Evolutionary conservation across 2,888 invertebrate species (phyloP), one percentile per base, ranked within the genome.

Genomic region (Griposia aprilina): DNA sequence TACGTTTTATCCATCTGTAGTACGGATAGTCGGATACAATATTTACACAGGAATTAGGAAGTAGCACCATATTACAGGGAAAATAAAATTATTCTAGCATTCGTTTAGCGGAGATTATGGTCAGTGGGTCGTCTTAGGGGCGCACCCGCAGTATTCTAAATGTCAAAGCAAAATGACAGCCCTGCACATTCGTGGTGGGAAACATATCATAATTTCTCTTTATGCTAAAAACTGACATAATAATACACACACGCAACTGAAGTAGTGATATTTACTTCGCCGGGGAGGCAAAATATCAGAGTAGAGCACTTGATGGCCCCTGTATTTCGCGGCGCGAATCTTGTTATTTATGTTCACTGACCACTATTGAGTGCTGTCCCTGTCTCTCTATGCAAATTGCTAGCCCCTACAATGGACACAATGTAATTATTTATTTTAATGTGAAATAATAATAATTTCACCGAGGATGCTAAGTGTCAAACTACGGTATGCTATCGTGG

Each of bases 381-480:
- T 59, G 77, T 83, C 82, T 81, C 81, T 87, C 85, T 82, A 85
- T 87, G 87, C 75, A 76, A 88, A 85, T 85, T 80, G 63, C 63
- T 78, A 70, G 66, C 73, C 76, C 76, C 72, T 75, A 72, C 77
- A 85, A 86, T 76, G 62, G 72, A 75, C 63, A 78, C 26, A 69
- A 69, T 77, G 76, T 81, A 70, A 80, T 78, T 84, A 76, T 81
- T 87, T 83, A 83, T 78, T 85, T 82, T 75, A 66, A 66, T 75
- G n/a, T 63, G 23, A 80, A 45, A 62, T 45, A 74, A 62, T 30
- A 41, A 2, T 36, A 30, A 52, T 55, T 76, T 63, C 4, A 55
- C 23, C 10, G 10, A n/a, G 41, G 26, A 60, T 60, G 13, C 3
- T 0, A 52, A 74, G 59, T 17, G 26, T 52, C 52, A 52, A 52